Conservation (phyloP, 1,140 invertebrate genomes). For the Drosophila varians region DNA sequence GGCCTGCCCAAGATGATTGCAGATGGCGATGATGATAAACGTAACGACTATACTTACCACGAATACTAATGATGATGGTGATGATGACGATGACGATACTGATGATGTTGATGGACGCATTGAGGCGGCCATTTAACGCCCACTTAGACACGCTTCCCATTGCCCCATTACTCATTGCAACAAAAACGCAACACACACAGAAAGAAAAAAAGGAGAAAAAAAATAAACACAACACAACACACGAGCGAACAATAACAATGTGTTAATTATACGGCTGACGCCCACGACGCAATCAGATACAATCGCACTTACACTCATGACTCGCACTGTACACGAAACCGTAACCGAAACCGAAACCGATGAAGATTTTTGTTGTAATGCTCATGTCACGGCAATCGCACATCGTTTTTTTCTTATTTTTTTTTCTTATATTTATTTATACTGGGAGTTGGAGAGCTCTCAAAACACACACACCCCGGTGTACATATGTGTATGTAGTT, state of each 20-base stretch:
- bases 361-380: constrained; percentile 27
- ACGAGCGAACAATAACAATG: constrained; percentile 24
- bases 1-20: constrained; percentile 27
- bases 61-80: neutral
- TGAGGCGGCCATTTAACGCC: constrained; percentile 64
- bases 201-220: too few species aligned
- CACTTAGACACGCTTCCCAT: constrained; percentile 54
- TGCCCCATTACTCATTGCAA: constrained; percentile 45
- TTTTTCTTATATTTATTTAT: neutral
- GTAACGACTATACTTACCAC: neutral
- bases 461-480: constrained; percentile 17
- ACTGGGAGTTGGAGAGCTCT: constrained; percentile 1
- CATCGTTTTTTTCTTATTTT: constrained; percentile 3
- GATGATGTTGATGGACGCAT: constrained; percentile 24
- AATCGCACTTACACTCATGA: neutral
- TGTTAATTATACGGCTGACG: constrained; percentile 50
- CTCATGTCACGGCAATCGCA: constrained; percentile 41
- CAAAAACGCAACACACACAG: neutral
- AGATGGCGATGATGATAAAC: constrained; percentile 17
- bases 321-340: constrained; percentile 1
- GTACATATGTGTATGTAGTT: too few species aligned
- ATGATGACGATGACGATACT: constrained; percentile 15
- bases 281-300: constrained; percentile 36
- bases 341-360: constrained; percentile 26
- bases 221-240: neutral